Evolutionary conservation across 2,797 vertebrate species (phyloP), one percentile per base, ranked within the genome.

Genomic region (Austrolebias charrua): DNA sequence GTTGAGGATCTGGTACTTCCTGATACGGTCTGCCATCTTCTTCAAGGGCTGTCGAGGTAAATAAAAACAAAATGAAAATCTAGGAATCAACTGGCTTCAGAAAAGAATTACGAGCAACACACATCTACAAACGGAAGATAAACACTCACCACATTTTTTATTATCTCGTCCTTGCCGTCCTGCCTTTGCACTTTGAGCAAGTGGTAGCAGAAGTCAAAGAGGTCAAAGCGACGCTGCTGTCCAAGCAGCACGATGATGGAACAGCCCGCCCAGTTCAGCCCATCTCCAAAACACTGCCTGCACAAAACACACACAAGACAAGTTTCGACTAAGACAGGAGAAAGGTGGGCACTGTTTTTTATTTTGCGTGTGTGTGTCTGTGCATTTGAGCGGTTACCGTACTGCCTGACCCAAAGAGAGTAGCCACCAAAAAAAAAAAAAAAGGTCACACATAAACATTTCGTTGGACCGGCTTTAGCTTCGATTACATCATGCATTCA

Each of bases 1-100:
- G 93, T 99, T 99, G 81, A 99, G 92, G 87, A 99, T 98, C 92
- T 99, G 97, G 70, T 99, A 99, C 90, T 98, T 98, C 86, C 98
- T 93, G 87, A 99, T 99, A 81, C 97, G 93, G 87, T 99, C 98
- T 0, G 96, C 98, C 98, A 99, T 99, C 89, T 99, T 99, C 92
- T 99, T 99, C 86, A 99, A 90, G 55, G 98, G 97, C 98, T 99
- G 87, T 9, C 1, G 8, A 56, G 35, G 35, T 55, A 59, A 53
- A 64, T 4, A 59, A 63, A 55, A 54, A 16, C 5, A 45, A 14
- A 50, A 29, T 16, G 13, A 7, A 18, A 18, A 14, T 13, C 13
- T 2, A 52, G 61, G 16, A 69, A 60, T 46, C 29, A n/a, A 9
- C 5, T 7, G n/a, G 5, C 5, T 5, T 8, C 5, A 24, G 44